Conservation (phyloP, 2,797 vertebrate genomes). For the Atherinosoma microstoma region DNA sequence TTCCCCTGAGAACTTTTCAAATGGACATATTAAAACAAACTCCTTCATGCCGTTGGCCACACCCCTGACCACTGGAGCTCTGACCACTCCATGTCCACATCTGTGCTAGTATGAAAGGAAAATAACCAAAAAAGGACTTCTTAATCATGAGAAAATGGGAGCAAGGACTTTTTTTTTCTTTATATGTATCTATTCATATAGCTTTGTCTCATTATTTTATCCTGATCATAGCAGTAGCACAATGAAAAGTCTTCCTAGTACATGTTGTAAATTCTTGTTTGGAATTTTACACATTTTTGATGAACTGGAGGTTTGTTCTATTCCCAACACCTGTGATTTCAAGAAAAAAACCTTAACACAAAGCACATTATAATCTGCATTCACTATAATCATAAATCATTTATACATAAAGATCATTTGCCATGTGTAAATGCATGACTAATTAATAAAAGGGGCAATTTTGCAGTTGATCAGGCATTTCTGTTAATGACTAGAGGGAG, state of each 20-base stretch:
- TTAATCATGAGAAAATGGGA: slow-evolving; percentile 55
- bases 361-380: neutral
- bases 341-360: neutral
- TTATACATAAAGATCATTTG: neutral
- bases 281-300: too few relatives aligned
- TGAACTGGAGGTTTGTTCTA: too few relatives aligned
- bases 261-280: too few relatives aligned
- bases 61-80: slow-evolving; percentile 69
- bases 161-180: neutral
- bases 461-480: slow-evolving; percentile 39
- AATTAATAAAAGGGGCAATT: slow-evolving; percentile 3
- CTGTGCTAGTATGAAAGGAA: slow-evolving; percentile 53
- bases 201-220: too few relatives aligned
- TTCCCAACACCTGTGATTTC: too few relatives aligned
- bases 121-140: slow-evolving; percentile 34
- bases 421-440: slow-evolving; percentile 10
- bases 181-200: neutral
- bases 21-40: slow-evolving; percentile 77
- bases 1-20: slow-evolving; percentile 68
- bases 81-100: slow-evolving; percentile 68
- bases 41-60: slow-evolving; percentile 57
- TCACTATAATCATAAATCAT: neutral
- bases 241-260: too few relatives aligned
- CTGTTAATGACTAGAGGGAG: slow-evolving; percentile 25
- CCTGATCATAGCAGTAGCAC: too few relatives aligned